phyloP scores from a whole-genome alignment of 2,797 vertebrate genomes.

The Falco concolor region DNA sequence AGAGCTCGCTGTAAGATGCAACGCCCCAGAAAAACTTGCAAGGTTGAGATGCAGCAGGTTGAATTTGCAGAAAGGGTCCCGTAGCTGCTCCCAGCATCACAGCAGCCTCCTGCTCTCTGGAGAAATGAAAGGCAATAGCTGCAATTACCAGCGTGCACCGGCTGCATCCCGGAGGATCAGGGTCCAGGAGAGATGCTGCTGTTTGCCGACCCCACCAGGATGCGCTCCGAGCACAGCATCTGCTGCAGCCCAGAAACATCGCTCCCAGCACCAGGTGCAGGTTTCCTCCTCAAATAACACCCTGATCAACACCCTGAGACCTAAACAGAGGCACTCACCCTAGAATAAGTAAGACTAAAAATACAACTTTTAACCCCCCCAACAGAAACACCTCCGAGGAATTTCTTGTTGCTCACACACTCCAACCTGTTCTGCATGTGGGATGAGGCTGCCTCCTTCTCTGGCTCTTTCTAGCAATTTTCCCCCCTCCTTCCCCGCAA shows the following conservation, averaged over 20 bases:
- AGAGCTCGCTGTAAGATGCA: fast-evolving
- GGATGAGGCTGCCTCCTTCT: not conserved
- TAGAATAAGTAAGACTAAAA: not conserved
- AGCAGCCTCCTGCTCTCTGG: not conserved
- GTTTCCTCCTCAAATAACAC: not conserved
- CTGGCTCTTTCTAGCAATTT: not conserved
- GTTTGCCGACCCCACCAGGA: not conserved
- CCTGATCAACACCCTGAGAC: not conserved
- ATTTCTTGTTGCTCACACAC: not conserved
- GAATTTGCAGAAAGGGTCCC: not conserved
- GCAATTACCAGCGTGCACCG: fast-evolving
- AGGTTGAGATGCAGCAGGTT: not conserved
- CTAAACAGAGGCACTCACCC: not conserved
- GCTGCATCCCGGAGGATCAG: not conserved
- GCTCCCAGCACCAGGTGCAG: not conserved
- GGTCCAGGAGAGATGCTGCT: not conserved
- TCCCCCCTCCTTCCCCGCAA: not conserved
- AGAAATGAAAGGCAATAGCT: fast-evolving
- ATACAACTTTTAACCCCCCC: not conserved
- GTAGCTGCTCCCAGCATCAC: fast-evolving
- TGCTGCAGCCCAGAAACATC: not conserved
- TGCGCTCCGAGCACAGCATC: fast-evolving
- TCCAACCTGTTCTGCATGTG: not conserved
- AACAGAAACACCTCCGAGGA: not conserved
- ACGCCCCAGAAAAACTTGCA: fast-evolving